phyloP scores from a whole-genome alignment of 1,140 invertebrate genomes.

The Zaprionus camerounensis region DNA sequence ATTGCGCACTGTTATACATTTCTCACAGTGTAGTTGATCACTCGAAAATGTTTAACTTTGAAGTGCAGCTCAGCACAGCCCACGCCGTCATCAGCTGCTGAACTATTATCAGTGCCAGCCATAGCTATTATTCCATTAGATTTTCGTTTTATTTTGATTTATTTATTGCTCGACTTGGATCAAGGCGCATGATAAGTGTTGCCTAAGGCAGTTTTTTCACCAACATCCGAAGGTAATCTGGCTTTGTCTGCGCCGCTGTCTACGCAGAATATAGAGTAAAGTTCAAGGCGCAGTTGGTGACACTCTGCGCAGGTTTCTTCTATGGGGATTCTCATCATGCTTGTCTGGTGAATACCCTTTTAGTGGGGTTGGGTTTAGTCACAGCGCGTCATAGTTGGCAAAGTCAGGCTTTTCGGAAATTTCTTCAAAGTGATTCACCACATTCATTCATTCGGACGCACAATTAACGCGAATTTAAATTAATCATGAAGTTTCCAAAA shows the following conservation, averaged over 20 bases:
- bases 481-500: slow-evolving; percentile 25
- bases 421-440: slow-evolving; percentile 29
- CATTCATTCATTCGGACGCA: background rate
- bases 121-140: slow-evolving; percentile 38
- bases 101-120: slow-evolving; percentile 49
- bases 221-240: slow-evolving; percentile 17
- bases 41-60: slow-evolving; percentile 58
- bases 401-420: slow-evolving; percentile 6
- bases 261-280: slow-evolving; percentile 47
- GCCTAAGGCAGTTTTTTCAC: slow-evolving; percentile 31
- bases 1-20: slow-evolving; percentile 15
- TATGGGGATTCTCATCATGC: background rate
- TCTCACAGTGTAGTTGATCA: slow-evolving; percentile 50
- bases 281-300: slow-evolving; percentile 40
- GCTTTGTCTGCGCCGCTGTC: background rate
- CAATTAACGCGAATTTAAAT: slow-evolving; percentile 13
- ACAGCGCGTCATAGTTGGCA: slow-evolving; percentile 14
- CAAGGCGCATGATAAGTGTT: slow-evolving; percentile 66
- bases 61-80: slow-evolving; percentile 61
- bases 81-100: slow-evolving; percentile 52
- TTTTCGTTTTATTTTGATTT: slow-evolving; percentile 43
- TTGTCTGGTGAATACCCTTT: slow-evolving; percentile 13
- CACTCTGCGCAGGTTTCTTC: background rate
- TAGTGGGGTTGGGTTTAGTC: slow-evolving; percentile 19
- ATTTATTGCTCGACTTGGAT: slow-evolving; percentile 45